phyloP scores from a whole-genome alignment of 2,113 vertebrate species.

The Takifugu bimaculatus region DNA sequence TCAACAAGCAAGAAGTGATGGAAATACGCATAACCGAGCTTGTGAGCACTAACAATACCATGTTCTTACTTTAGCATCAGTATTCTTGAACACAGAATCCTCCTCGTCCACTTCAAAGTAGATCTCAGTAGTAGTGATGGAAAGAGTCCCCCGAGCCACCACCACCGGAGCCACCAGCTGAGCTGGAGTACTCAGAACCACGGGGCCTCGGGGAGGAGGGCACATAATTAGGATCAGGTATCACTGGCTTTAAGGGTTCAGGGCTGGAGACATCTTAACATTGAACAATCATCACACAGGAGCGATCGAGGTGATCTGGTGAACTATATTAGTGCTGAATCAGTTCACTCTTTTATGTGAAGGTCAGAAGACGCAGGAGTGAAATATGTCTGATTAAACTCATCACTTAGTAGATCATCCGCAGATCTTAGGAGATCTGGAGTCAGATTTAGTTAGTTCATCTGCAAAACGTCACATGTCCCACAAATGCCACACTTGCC shows the following conservation, averaged over 20 bases:
- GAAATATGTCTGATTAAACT: background rate
- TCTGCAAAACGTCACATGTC: constrained; percentile 55
- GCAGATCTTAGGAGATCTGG: background rate
- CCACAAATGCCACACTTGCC: constrained; percentile 82
- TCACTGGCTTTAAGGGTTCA: background rate
- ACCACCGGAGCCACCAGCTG: constrained; percentile 94
- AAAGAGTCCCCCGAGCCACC: constrained; percentile 94
- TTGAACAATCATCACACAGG: background rate
- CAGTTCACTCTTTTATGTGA: too few species aligned
- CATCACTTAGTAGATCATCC: constrained; percentile 33
- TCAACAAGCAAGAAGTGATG: background rate
- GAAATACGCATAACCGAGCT: background rate
- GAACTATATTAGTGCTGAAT: background rate
- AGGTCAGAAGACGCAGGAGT: background rate
- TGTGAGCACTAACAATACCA: background rate
- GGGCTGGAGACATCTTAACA: background rate
- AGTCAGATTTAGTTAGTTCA: constrained; percentile 52
- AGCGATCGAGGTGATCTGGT: constrained; percentile 1
- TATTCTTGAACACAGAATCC: constrained; percentile 88
- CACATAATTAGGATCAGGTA: background rate
- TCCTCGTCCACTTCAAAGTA: constrained; percentile 99
- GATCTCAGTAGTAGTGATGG: constrained; percentile 98
- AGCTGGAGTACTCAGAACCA: constrained; percentile 96
- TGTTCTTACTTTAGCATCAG: constrained; percentile 86
- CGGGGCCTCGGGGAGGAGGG: constrained; percentile 79